These are phyloP conservation scores for Drosophila leonis DNA, from an alignment of 2,888 invertebrate species.

Conservation along the genomic window DNA sequence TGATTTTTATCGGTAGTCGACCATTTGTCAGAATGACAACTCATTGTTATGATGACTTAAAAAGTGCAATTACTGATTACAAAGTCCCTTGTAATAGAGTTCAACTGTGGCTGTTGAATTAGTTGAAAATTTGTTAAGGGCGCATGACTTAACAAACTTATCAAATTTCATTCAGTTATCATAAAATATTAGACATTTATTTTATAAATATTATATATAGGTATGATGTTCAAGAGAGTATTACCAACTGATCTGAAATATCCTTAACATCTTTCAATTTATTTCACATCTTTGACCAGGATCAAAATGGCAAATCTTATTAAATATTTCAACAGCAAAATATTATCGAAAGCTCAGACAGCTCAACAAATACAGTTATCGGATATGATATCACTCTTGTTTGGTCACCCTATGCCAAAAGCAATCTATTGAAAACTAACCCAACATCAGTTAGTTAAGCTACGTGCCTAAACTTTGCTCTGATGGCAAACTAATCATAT, in stretches of 20 bases:
- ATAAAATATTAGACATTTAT: background rate
- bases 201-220: background rate
- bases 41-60: background rate
- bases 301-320: background rate
- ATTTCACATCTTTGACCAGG: too few relatives aligned
- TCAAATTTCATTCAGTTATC: background rate
- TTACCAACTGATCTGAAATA: too few relatives aligned
- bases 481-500: constrained; percentile 10
- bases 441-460: background rate
- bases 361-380: background rate
- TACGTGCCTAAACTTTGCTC: constrained; percentile 27
- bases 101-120: background rate
- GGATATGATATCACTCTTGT: background rate
- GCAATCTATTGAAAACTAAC: background rate
- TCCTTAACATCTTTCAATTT: too few relatives aligned
- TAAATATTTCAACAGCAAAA: background rate
- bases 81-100: background rate
- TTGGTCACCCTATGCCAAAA: background rate
- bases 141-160: background rate
- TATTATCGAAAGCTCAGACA: background rate
- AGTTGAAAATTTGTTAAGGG: background rate
- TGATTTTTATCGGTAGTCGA: background rate
- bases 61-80: constrained; percentile 8
- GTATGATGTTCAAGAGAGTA: background rate
- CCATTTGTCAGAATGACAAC: background rate